These are phyloP conservation scores for Micromesistius poutassou DNA, from an alignment of 2,797 vertebrate species.

Conservation along the genomic window DNA sequence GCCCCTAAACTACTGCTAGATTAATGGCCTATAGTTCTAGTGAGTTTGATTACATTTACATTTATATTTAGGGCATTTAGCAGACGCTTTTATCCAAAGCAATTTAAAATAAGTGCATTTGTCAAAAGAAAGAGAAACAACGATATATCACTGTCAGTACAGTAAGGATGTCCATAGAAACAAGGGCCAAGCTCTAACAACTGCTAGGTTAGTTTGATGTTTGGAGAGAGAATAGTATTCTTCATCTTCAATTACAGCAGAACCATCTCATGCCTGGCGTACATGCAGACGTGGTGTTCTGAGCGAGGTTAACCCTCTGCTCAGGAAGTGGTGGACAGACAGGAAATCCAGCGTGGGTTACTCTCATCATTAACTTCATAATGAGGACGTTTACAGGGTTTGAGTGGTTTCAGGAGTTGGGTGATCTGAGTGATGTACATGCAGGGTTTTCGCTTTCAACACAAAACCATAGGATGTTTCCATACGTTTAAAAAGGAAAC, in stretches of 20 bases:
- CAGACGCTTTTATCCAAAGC: too few relatives aligned
- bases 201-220: background rate
- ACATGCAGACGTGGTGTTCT: slow-evolving; percentile 58
- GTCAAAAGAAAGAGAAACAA: too few relatives aligned
- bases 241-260: slow-evolving; percentile 23
- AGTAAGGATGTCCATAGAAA: too few relatives aligned
- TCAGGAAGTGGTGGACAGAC: slow-evolving; percentile 76
- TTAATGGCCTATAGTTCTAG: background rate
- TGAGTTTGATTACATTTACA: background rate
- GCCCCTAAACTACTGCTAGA: background rate
- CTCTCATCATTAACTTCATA: slow-evolving; percentile 36
- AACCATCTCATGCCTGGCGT: slow-evolving; percentile 39
- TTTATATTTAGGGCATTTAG: too few relatives aligned
- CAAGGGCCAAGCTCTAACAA: too few relatives aligned
- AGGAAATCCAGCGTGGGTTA: slow-evolving; percentile 74
- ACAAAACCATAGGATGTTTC: background rate
- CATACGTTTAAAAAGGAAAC: background rate
- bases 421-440: background rate
- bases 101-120: too few relatives aligned
- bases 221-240: background rate
- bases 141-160: too few relatives aligned
- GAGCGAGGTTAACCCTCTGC: slow-evolving; percentile 64
- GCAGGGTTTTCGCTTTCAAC: background rate
- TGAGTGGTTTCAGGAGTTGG: background rate
- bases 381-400: background rate